Evolutionary conservation across 2,888 invertebrate species (phyloP), one percentile per base, ranked within the genome.

Genomic region (Perizoma affinitatum): DNA sequence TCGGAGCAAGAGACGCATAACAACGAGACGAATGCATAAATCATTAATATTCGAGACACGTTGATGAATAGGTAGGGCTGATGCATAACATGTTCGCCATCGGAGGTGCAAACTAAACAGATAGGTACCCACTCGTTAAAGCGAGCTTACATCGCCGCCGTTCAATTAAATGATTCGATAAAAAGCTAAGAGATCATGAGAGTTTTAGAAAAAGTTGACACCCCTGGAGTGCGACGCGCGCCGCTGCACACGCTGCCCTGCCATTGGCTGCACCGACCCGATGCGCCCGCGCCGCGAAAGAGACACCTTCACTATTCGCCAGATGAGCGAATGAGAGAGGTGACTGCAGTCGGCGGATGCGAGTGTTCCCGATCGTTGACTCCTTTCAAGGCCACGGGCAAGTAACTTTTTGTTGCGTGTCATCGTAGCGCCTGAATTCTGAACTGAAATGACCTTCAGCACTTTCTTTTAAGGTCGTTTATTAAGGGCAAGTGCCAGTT

Each of bases 291-390:
- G 68, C 84, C 60, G 77, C 56, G 84, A 88, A 65, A 61, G 85
- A 73, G 83, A 82, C 66, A 63, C 64, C 33, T 10, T 58, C 67
- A 77, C 50, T 46, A 36, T 64, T 62, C 61, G 48, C 50, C 57
- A 11, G 61, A 64, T 45, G 85, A 61, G 62, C 55, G 83, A 87
- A 74, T 51, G 84, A 69, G 87, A 85, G 58, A 65, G 76, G 35
- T 8, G 69, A 77, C 69, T 86, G 87, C 88, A 87, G 73, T 79
- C 85, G 84, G 77, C 90, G 90, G 90, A 89, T 88, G 89, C 88
- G 83, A 90, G 89, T 89, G 90, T 85, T 85, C 78, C 85, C 90
- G 91, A 88, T 82, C 91, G 86, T 89, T 92, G 91, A 91, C 91
- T 90, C 76, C 82, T 79, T 78, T 85, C 91, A 91, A 92, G 91